A percentile compares a stretch with the other conserved stretches of the same genome.
These are phyloP conservation scores for Scomber colias DNA, from an alignment of 2,113 vertebrate species.

Conservation along the genomic window DNA sequence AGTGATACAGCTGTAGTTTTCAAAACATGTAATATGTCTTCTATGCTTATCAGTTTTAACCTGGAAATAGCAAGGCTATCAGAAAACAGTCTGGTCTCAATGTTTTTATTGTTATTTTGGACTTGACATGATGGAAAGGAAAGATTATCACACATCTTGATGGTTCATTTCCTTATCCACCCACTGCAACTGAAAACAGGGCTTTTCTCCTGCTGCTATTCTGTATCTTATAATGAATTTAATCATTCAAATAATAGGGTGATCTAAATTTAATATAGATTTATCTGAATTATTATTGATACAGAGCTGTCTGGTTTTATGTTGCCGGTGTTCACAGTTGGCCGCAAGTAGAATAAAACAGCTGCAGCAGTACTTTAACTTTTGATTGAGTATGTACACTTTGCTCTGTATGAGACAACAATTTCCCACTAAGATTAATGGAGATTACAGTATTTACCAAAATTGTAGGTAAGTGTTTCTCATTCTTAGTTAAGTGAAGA, in stretches of 20 bases:
- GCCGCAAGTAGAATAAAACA: neutral
- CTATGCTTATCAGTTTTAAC: slow-evolving; percentile 14
- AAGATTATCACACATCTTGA: slow-evolving; percentile 52
- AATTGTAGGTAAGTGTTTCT: too few species aligned
- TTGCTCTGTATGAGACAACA: too few species aligned
- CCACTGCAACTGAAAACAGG: neutral
- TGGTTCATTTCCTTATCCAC: slow-evolving; percentile 2
- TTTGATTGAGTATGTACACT: too few species aligned
- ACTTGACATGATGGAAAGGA: slow-evolving; percentile 46
- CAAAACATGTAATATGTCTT: neutral
- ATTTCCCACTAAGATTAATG: too few species aligned
- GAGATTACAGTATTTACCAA: too few species aligned
- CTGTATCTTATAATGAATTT: neutral
- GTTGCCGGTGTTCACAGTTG: neutral
- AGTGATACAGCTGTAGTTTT: neutral
- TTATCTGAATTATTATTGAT: too few species aligned
- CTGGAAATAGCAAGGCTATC: slow-evolving; percentile 30
- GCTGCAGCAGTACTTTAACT: neutral
- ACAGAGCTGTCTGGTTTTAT: neutral
- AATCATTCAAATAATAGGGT: neutral
- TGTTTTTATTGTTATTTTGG: slow-evolving; percentile 35
- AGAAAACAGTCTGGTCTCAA: neutral
- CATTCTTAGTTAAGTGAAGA: too few species aligned
- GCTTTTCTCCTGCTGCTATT: neutral
- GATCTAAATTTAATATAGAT: neutral